Evolutionary conservation across 2,888 invertebrate genomes (phyloP), one percentile per base, ranked within the genome.

Genomic region (Dicyrtomina minuta): DNA sequence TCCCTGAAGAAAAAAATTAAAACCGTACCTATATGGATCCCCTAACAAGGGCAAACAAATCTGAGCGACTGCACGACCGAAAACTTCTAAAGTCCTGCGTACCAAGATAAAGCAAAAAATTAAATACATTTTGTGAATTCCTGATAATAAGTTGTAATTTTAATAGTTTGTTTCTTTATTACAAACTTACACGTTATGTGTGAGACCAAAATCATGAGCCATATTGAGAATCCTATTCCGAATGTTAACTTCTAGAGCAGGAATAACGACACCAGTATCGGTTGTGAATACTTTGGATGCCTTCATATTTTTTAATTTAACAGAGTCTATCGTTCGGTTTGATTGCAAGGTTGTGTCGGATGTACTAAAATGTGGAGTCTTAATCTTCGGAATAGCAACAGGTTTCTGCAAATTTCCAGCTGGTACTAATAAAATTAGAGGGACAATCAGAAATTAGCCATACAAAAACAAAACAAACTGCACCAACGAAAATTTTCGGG

Each of bases 231-330:
- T 74, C 24, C 51, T 73, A 43, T 73, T 74, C 64, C 75, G 60
- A 4, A 71, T 68, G n/a, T 69, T 51, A 12, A 75, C 56, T 26
- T 74, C 73, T 0, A 77, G 64, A 5, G 75, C 71, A 24, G 77
- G 77, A 58, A 77, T 71, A 8, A 71, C 65, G 2, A 77, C 53
- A 0, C 77, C 77, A 5, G 77, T 77, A 58, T 75, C 75, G 4
- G 75, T 77, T 17, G 74, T 67, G 66, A 75, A 77, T 22, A 59
- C 51, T 51, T 75, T 76, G 0, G 49, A 33, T 1, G 70, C 62
- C 12, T 61, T 22, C 3, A 60, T 68, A 17, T 55, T 56, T 22
- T 43, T 44, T 15, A 77, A 39, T 44, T 61, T 72, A 8, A 76
- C 69, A n/a, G 77, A 77, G 41, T 70, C 72, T 5, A 77, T 72